Evolutionary conservation across 2,888 invertebrate genomes (phyloP).

Genomic region (Graphium colonna): DNA sequence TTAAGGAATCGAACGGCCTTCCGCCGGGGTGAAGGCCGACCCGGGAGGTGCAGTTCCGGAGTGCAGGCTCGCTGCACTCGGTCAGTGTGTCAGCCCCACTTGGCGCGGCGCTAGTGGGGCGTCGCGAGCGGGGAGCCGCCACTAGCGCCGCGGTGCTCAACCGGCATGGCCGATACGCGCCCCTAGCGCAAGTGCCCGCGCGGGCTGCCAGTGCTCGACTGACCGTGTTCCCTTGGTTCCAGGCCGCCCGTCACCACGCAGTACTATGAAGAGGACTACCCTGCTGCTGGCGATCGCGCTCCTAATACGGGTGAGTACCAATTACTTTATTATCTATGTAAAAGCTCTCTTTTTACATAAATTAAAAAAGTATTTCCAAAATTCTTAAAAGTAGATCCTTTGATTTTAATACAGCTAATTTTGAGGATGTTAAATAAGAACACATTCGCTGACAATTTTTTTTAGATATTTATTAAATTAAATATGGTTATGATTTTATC

Average conservation of each 20-base stretch:
- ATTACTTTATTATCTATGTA: slow-evolving; percentile 16
- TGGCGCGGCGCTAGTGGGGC: slow-evolving; percentile 35
- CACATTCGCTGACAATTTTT: too few species aligned
- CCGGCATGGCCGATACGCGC: slow-evolving; percentile 39
- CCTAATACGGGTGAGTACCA: slow-evolving; percentile 64
- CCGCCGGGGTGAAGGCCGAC: slow-evolving; percentile 70
- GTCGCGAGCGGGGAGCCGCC: too few species aligned
- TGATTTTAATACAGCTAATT: too few species aligned
- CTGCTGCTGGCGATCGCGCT: slow-evolving; percentile 70
- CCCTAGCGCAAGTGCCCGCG: slow-evolving; percentile 49
- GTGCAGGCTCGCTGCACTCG: slow-evolving; percentile 62
- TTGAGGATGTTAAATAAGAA: too few species aligned
- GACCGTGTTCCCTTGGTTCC: slow-evolving; percentile 69
- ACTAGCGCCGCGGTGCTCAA: slow-evolving; percentile 28
- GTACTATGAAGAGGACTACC: slow-evolving; percentile 76
- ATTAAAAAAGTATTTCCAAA: too few species aligned
- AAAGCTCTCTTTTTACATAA: too few species aligned
- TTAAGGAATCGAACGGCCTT: slow-evolving; percentile 50
- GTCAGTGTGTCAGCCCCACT: slow-evolving; percentile 72
- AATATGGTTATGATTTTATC: too few species aligned
- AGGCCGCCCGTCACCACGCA: slow-evolving; percentile 63
- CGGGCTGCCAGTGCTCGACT: slow-evolving; percentile 47
- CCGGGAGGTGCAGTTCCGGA: slow-evolving; percentile 72
- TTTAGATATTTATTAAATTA: too few species aligned
- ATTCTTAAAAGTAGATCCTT: too few species aligned